Percentiles rank a stretch among this genome's conserved stretches.
phyloP scores from a whole-genome alignment of 2,797 vertebrate genomes.

The Halcyon leucocephala region DNA sequence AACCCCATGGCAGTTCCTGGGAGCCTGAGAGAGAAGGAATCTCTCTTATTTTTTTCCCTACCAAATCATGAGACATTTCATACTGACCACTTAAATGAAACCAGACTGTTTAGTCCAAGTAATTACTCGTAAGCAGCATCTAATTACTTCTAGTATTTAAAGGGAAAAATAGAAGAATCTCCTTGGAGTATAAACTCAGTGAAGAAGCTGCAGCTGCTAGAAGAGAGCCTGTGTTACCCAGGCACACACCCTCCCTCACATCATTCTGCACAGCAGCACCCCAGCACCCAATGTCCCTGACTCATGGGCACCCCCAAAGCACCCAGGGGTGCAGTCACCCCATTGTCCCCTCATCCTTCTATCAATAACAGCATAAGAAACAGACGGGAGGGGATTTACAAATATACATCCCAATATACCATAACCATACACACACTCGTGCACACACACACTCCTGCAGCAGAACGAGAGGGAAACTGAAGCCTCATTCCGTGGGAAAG shows the following conservation, averaged over 20 bases:
- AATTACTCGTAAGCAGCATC: conserved; percentile 31
- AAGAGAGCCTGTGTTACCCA: neutral
- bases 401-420: neutral
- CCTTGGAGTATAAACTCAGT: neutral
- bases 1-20: neutral
- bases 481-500: neutral
- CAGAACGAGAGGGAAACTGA: rapidly evolving
- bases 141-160: conserved; percentile 57
- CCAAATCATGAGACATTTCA: neutral
- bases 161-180: conserved; percentile 30
- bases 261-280: neutral
- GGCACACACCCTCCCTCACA: neutral
- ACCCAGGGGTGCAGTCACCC: neutral
- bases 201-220: neutral
- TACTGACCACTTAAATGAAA: conserved; percentile 45
- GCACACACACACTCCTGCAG: neutral
- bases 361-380: neutral
- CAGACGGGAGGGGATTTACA: neutral
- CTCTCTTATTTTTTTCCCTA: neutral
- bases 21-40: neutral
- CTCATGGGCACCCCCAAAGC: rapidly evolving
- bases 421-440: neutral
- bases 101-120: conserved; percentile 36
- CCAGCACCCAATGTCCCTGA: neutral
- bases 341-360: neutral